Evolutionary conservation across 2,113 vertebrate genomes (phyloP), one percentile per base, ranked within the genome.

Genomic region (Dromaius novaehollandiae): DNA sequence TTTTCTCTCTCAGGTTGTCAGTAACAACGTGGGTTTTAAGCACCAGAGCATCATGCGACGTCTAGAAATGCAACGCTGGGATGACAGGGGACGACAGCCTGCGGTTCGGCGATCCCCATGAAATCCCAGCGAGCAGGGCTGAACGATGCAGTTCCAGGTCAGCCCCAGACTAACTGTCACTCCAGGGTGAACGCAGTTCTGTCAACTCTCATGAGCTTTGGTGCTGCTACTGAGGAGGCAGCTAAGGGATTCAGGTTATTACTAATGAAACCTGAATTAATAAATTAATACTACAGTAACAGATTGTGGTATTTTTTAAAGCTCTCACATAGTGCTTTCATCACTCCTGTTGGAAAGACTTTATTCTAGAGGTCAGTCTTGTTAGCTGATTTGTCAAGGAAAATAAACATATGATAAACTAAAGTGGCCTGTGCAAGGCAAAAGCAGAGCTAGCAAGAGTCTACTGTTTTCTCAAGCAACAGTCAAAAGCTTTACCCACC

Each of bases 121-220:
- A 82, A 78, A 85, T 76, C n/a, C 38, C 17, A 53, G 5, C 22
- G 46, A 50, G 13, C 25, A 14, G 28, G n/a, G 76, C 19, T 38
- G 58, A 89, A 40, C 36, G 40, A 3, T 63, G 60, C 9, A 84
- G 34, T 20, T 61, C 15, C 38, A 75, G 21, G 38, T 38, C 38
- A 38, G 34, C 22, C 60, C 15, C 38, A 75, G 21, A 78, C 25
- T 10, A 75, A 18, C 38, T 73, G 32, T 40, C 46, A 65, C 32
- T 69, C 70, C n/a, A 53, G 40, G 4, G 21, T 34, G 48, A 91
- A 77, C 58, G 26, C 53, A 82, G 48, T 89, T 85, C 88, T 82
- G 85, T 80, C 82, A 89, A 30, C 20, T 89, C 70, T 40, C 76
- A n/a, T 74, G 56, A 91, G 61, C 38, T 83, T 69, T 36, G 22